These are phyloP conservation scores for Sebastes reedi DNA, from an alignment of 2,797 vertebrate species.

Conservation along the genomic window DNA sequence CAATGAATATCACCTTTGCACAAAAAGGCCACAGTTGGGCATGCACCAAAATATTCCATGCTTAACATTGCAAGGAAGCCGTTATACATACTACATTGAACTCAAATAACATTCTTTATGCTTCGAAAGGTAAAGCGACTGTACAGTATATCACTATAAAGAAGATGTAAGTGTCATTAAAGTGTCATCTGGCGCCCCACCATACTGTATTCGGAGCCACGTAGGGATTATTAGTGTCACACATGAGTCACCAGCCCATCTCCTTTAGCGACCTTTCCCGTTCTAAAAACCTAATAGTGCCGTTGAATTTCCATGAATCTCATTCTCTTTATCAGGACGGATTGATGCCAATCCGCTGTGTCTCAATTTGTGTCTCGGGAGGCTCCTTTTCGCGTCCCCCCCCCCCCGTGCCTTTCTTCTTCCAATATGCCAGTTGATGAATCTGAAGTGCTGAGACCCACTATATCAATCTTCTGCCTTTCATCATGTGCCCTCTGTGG, in stretches of 20 bases:
- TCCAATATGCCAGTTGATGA: conserved; percentile 35
- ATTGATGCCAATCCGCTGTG: conserved; percentile 40
- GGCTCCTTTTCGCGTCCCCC: background rate
- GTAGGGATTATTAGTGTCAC: conserved; percentile 51
- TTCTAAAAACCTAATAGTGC: conserved; percentile 47
- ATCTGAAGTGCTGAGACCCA: conserved; percentile 16
- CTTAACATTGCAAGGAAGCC: conserved; percentile 1
- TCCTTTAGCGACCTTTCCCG: conserved; percentile 38
- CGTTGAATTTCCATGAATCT: conserved; percentile 52
- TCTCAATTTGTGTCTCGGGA: conserved; percentile 47
- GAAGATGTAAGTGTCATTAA: conserved; percentile 47
- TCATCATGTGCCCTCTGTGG: conserved; percentile 27
- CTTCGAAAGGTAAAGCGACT: conserved; percentile 29
- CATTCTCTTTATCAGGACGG: conserved; percentile 62
- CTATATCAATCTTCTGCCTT: conserved; percentile 25
- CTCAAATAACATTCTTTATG: conserved; percentile 22
- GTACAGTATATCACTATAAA: conserved; percentile 45
- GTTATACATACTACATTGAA: conserved; percentile 32
- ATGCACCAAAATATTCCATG: conserved; percentile 12
- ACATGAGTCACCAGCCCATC: conserved; percentile 42
- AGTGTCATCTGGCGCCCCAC: conserved; percentile 29
- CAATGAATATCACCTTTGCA: background rate
- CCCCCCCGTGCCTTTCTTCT: background rate
- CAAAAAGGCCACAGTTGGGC: background rate
- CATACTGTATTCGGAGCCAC: conserved; percentile 39